These are phyloP conservation scores for Macroglossus sobrinus DNA, from an alignment of 2,113 vertebrate species.

Conservation along the genomic window DNA sequence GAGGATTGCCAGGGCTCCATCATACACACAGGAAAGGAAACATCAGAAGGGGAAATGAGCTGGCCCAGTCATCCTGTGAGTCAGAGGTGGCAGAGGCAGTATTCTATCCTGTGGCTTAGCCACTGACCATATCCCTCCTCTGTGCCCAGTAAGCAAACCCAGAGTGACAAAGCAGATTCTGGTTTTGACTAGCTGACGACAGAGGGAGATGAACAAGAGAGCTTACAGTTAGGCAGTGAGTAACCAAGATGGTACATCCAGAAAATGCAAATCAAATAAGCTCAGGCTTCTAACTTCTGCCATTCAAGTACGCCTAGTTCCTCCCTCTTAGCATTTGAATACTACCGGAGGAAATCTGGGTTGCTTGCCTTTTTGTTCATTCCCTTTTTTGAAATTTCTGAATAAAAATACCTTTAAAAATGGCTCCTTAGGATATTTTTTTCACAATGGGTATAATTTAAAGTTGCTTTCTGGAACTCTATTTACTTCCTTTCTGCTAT, in stretches of 20 bases:
- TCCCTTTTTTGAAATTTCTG: not conserved
- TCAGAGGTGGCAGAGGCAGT: conserved; percentile 5
- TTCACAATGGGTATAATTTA: not conserved
- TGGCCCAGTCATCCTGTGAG: conserved; percentile 31
- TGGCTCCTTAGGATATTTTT: not conserved
- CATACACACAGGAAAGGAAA: not conserved
- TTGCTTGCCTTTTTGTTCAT: not conserved
- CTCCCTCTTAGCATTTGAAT: not conserved
- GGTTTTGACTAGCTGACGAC: not conserved
- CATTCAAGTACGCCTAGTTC: not conserved
- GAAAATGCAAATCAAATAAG: not conserved
- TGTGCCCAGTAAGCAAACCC: not conserved
- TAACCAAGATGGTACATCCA: not conserved
- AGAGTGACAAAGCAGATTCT: not conserved
- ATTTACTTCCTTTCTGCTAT: not conserved
- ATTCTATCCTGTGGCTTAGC: not conserved
- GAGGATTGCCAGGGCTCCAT: not conserved
- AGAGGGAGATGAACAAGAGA: not conserved
- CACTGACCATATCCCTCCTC: not conserved
- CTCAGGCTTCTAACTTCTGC: not conserved
- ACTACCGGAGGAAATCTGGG: not conserved
- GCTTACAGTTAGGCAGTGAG: not conserved
- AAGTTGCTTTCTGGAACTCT: conserved; percentile 18
- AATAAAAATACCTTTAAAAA: conserved; percentile 18
- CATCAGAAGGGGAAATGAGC: conserved; percentile 33